phyloP scores from a whole-genome alignment of 2,888 invertebrate species.

The Trachelus troglodyta region DNA sequence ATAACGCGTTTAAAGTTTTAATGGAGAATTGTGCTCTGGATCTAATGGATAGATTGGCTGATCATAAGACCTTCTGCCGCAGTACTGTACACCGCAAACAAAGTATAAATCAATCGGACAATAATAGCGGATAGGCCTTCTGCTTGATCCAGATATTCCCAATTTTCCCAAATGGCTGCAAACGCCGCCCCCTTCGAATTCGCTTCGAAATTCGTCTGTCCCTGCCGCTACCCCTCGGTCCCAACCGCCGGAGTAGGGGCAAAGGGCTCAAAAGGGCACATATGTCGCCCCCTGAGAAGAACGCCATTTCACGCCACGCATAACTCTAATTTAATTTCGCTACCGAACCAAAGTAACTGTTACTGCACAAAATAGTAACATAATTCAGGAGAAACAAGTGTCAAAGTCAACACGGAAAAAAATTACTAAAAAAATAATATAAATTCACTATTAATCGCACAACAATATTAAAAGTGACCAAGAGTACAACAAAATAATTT shows the following conservation, averaged over 20 bases:
- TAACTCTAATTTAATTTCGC: constrained; percentile 48
- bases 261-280: constrained; percentile 23
- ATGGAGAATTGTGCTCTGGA: neutral
- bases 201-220: constrained; percentile 6
- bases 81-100: constrained; percentile 50
- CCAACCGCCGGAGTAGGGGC: neutral
- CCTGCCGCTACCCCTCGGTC: constrained; percentile 1
- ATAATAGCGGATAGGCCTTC: constrained; percentile 50
- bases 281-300: constrained; percentile 45
- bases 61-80: constrained; percentile 24
- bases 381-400: neutral
- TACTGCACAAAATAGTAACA: neutral
- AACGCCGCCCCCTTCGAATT: constrained; percentile 45
- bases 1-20: neutral
- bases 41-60: neutral
- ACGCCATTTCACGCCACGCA: constrained; percentile 55
- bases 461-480: neutral
- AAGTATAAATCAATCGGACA: constrained; percentile 63
- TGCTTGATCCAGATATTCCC: constrained; percentile 55
- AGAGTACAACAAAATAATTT: neutral
- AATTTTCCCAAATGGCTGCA: constrained; percentile 61
- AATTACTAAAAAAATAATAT: neutral
- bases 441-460: neutral
- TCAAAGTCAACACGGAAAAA: neutral
- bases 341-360: constrained; percentile 26